Evolutionary conservation across 2,888 invertebrate genomes (phyloP).

Genomic region (Napeogenes inachia): DNA sequence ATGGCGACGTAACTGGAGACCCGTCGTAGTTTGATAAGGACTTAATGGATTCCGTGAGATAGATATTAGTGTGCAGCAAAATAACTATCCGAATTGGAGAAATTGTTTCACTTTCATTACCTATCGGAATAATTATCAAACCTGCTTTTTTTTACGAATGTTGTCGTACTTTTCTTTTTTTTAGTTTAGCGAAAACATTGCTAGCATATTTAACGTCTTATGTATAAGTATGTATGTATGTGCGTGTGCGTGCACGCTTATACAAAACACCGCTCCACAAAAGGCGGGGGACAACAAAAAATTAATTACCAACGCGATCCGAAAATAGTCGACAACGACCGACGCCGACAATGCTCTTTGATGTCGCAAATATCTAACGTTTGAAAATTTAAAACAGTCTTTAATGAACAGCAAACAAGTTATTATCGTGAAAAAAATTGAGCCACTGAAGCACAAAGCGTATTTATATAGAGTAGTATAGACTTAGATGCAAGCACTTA

Average conservation of each 20-base stretch:
- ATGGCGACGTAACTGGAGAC: conserved; percentile 1
- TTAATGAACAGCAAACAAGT: conserved; percentile 24
- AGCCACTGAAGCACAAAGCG: no score
- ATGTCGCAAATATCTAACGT: conserved; percentile 37
- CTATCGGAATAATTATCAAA: no score
- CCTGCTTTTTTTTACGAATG: no score
- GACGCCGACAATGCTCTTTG: conserved; percentile 49
- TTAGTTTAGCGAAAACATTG: no score
- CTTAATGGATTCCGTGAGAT: background rate
- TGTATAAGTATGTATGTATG: no score
- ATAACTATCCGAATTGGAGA: background rate
- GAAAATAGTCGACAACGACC: conserved; percentile 51
- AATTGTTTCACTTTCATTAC: background rate
- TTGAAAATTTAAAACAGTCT: conserved; percentile 25
- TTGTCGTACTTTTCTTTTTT: no score
- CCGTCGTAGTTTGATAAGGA: background rate
- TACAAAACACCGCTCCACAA: conserved; percentile 24
- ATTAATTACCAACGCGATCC: conserved; percentile 57
- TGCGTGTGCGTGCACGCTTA: no score
- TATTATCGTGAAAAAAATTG: conserved; percentile 11
- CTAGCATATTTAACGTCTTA: no score
- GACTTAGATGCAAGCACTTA: no score
- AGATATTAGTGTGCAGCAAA: background rate
- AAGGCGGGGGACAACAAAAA: conserved; percentile 62
- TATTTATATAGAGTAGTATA: no score